Base-by-base conservation (phyloP, 2,888 invertebrate genomes). In the Tipula unca region DNA sequence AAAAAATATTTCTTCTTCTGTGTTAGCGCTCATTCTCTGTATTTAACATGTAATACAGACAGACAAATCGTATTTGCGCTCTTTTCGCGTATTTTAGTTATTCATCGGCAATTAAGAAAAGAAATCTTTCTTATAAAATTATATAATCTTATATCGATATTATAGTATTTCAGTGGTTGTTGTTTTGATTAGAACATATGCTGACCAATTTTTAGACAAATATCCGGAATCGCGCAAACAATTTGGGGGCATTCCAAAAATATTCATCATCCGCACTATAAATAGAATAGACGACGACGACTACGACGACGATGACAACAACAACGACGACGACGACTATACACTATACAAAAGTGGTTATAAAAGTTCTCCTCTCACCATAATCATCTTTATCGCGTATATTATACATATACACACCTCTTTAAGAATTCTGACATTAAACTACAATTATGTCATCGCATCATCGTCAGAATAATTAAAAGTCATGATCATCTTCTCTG, bases 371-470 rank as follows among this genome's bases (percentile, higher is more conserved):
- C 25, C 69, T 54, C 48, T 54, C 48, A 54, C 17, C 17, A 17
- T 17, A 54, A 8, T 20, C 48, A 17, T 54, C 48, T 6, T 54
- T 0, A 14, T 42, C 42, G 10, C 42, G 42, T 14, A 42, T 42
- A 42, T 14, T 42, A 42, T n/a, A 42, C 14, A 42, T 3, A 42
- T 14, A 48, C 17, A 48, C 69, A 20, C 10, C 25, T 69, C 69
- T 69, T 69, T 69, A 69, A 69, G 25, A 69, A 69, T 69, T 69
- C 69, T 69, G 69, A 69, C 69, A 69, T 69, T 69, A 69, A 69
- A 69, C 8, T 69, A 69, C 69, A 69, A 69, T 69, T 69, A 69
- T 69, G 69, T 69, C 69, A 69, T 69, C 69, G 69, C 69, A 69
- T 69, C 69, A 69, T 25, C 69, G 25, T 69, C 69, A 25, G 69